Evolutionary conservation across 2,888 invertebrate genomes (phyloP), one percentile per base, ranked within the genome.

Genomic region (Apamea sordens): DNA sequence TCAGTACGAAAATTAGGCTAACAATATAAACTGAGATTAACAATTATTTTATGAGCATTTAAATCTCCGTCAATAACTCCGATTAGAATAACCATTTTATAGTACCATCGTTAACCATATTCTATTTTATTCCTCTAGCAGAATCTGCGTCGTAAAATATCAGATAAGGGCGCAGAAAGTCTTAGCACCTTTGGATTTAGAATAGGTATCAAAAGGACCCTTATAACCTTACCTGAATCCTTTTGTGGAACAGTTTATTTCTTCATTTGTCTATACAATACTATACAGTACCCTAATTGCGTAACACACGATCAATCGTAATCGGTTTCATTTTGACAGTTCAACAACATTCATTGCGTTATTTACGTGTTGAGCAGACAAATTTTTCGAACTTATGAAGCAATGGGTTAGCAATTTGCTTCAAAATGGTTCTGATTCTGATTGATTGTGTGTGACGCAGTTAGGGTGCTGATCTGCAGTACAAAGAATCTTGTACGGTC

Each of bases 21-120:
- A 68, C 56, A 56, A 81, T 75, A 76, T 82, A 64, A 80, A 47
- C 18, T 59, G n/a, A 53, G 50, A 65, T 70, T 50, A 59, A 76
- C 59, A 41, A 65, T 21, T 24, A 32, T 7, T 65, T 79, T 81
- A 81, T 50, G 28, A 32, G 15, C 74, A 77, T 79, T 80, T 63
- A 79, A 77, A 79, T 77, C 77, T 68, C 59, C 59, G 76, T 72
- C 73, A 65, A 79, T 79, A 79, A 78, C 85, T 86, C 88, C 82
- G 85, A 92, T 93, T 92, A 92, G 89, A 92, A 92, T 92, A 92
- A 87, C 90, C 90, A 87, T 90, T 93, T 93, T 91, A 92, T 90
- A 78, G 83, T 75, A 70, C 69, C 64, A 75, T 85, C 89, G 88
- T 92, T 91, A 92, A 92, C 87, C 77, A 87, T 88, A 84, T 86